Evolutionary conservation across 1,140 invertebrate species (phyloP).

Genomic region (Limonius californicus): DNA sequence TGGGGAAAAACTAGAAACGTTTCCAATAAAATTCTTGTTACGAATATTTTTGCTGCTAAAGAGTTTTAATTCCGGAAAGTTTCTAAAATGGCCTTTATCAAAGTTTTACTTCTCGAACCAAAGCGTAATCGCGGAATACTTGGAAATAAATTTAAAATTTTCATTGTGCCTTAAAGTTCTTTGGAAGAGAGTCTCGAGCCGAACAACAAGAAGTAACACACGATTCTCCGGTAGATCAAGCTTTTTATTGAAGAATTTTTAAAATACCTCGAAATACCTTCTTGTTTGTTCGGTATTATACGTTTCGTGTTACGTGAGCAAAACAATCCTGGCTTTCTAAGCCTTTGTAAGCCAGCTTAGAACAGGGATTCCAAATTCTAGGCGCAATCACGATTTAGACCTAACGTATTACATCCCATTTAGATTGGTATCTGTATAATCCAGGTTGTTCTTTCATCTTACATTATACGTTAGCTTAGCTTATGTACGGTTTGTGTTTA

Average conservation of each 20-base stretch:
- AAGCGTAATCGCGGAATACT: neutral
- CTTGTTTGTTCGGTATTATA: conserved; percentile 26
- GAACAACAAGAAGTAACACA: neutral
- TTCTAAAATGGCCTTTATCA: no score
- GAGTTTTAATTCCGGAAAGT: no score
- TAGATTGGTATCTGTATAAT: conserved; percentile 27
- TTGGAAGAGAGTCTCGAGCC: neutral
- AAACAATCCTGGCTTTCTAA: conserved; percentile 26
- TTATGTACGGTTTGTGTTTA: conserved; percentile 14
- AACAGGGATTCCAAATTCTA: conserved; percentile 26
- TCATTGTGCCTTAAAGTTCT: neutral
- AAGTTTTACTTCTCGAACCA: no score
- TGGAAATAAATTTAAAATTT: neutral
- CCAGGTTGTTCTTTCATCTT: conserved; percentile 17
- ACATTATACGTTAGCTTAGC: conserved; percentile 4
- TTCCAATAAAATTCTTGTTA: no score
- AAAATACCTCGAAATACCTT: conserved; percentile 3
- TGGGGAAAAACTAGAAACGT: neutral
- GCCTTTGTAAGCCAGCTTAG: conserved; percentile 26
- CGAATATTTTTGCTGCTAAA: no score
- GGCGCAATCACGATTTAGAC: conserved; percentile 26
- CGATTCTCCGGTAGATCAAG: neutral
- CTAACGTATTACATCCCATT: conserved; percentile 25
- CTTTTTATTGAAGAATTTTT: conserved; percentile 6
- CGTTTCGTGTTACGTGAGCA: conserved; percentile 27